Evolutionary conservation across 2,888 invertebrate genomes (phyloP), one percentile per base, ranked within the genome.

Genomic region (Thera obeliscata): DNA sequence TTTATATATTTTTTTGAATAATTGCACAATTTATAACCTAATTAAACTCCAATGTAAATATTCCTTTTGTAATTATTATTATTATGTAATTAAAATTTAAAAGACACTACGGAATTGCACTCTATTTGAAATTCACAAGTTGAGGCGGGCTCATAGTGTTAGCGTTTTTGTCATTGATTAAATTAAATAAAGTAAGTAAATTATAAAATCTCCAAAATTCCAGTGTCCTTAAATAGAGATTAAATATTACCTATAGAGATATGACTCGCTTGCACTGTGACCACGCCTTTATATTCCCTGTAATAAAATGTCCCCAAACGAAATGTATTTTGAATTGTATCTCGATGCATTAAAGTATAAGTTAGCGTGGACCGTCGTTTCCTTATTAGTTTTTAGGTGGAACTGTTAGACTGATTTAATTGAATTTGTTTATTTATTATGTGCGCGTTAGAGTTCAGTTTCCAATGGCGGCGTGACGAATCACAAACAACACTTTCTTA

Each of bases 331-430:
- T 63, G 36, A 56, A 33, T 52, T 22, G 56, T 65, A 70, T 67
- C 46, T 48, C 55, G 11, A 62, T 36, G 62, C 33, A 35, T 52
- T 57, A 60, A 64, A 22, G 61, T 56, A 52, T 59, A 43, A 6
- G 46, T 46, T 60, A 33, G 66, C 43, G 48, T 65, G 62, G 59
- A 61, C 4, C 6, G 57, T 35, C n/a, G 46, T 35, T 63, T 74
- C 41, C n/a, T 64, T 4, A 79, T 83, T 86, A 87, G 84, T 84
- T 82, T 65, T 76, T 87, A 87, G 87, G 87, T 77, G 84, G 74
- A 87, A 88, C 81, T 80, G 80, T 87, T 88, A 90, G 90, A 90
- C 90, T 89, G 90, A 89, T 87, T 88, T 86, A 71, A 80, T 84
- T 77, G 81, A 83, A 82, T 83, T 76, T 76, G 66, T 76, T 78